These are phyloP conservation scores for Psococerastis gibbosa DNA, from an alignment of 2,888 invertebrate species.

Conservation along the genomic window DNA sequence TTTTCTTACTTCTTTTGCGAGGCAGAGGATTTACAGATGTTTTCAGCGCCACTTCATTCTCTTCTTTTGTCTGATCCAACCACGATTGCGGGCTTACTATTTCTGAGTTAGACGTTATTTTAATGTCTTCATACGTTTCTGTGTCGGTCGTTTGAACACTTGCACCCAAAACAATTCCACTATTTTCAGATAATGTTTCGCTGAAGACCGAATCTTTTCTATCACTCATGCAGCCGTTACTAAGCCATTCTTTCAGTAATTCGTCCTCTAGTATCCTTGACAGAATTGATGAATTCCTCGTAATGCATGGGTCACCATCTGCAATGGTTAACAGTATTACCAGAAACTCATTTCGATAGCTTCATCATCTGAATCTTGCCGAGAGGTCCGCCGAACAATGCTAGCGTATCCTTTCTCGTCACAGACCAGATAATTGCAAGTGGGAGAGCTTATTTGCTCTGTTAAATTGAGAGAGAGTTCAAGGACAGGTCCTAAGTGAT, in stretches of 20 bases:
- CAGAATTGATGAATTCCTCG: neutral
- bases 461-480: too few relatives aligned
- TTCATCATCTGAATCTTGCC: neutral
- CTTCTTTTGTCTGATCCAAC: neutral
- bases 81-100: neutral
- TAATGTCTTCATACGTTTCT: slow-evolving; percentile 13
- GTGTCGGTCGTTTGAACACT: neutral
- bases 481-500: too few relatives aligned
- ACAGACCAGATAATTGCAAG: neutral
- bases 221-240: neutral
- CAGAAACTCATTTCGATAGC: neutral
- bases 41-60: neutral
- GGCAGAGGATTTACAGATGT: neutral
- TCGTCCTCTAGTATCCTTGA: slow-evolving; percentile 1
- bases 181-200: neutral
- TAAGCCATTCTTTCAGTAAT: slow-evolving; percentile 4
- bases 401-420: neutral
- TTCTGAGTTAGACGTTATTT: slow-evolving; percentile 8
- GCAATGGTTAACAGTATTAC: neutral
- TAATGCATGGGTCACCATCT: neutral
- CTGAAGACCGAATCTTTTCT: neutral
- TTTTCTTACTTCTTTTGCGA: neutral
- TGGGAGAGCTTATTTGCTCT: too few relatives aligned
- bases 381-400: neutral
- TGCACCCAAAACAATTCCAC: neutral